Base-by-base conservation (phyloP, 2,797 vertebrate genomes). In the Gymnoscopelus microlampas region DNA sequence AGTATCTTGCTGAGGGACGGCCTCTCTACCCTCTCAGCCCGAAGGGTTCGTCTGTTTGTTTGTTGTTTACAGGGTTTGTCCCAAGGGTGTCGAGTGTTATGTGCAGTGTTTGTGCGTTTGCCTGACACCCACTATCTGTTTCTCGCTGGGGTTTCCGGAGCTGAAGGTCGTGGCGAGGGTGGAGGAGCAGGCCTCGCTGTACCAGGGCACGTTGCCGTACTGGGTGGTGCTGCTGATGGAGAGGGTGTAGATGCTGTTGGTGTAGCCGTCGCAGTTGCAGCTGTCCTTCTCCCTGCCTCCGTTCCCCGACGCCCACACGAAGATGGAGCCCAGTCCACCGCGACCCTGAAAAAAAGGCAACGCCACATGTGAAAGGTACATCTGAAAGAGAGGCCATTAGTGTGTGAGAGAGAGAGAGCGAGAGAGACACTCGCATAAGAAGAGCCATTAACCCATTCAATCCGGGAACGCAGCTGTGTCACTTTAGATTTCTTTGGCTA, bases 211-310 rank as follows among this genome's bases (percentile, higher is more conserved):
- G 0, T 94, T 97, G 74, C 97, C 97, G 0, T 95, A 91, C 91
- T 98, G 96, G 0, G 97, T 98, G 90, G 96, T 97, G 84, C 97
- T 99, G 94, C 97, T 98, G 91, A 99, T 98, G 90, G 97, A 99
- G 81, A 99, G 92, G 0, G 97, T 99, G 92, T 98, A 98, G 87
- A 99, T 98, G 91, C 97, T 99, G 93, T 99, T 99, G 90, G 97
- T 99, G 93, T 99, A 99, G 85, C 97, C 97, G 0, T 99, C 97
- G 2, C 97, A 99, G 93, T 99, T 99, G 80, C 97, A 99, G 94
- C 95, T 99, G 95, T 99, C 97, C 10, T 95, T 95, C 70, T 98
- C 97, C 0, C 96, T 94, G 68, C 97, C 97, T 6, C 97, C 97
- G 0, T 99, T 99, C 19, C 97, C 97, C 0, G 97, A 99, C 0